Percentiles rank a stretch among this genome's conserved stretches.
Conservation (phyloP, 1,140 invertebrate species). For the Dufourea novaeangliae region DNA sequence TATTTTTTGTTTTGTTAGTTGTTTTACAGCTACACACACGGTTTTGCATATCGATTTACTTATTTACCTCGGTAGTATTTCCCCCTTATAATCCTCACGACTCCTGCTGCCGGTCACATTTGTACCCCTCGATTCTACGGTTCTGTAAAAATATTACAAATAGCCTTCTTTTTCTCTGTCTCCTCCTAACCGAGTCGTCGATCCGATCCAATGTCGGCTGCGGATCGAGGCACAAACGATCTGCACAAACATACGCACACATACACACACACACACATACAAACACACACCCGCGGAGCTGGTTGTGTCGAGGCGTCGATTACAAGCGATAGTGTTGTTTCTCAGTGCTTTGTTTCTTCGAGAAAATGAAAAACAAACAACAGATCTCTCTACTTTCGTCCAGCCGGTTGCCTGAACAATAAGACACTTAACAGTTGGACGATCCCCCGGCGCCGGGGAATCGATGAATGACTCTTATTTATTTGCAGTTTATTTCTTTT, state of each 20-base stretch:
- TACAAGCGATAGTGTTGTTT: neutral
- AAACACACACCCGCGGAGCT: neutral
- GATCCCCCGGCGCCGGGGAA: conserved; percentile 58
- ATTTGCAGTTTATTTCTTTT: conserved; percentile 1
- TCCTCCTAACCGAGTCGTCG: neutral
- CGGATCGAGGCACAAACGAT: neutral
- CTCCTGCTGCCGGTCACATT: conserved; percentile 5
- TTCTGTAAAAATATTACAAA: conserved; percentile 47
- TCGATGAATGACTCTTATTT: conserved; percentile 45
- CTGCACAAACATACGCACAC: too few species aligned
- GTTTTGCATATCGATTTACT: conserved; percentile 34
- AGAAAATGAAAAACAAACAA: conserved; percentile 41
- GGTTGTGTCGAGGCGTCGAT: neutral
- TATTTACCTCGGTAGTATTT: neutral
- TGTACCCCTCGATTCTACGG: conserved; percentile 10
- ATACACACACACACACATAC: too few species aligned
- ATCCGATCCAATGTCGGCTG: neutral
- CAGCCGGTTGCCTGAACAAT: conserved; percentile 78
- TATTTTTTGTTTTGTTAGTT: conserved; percentile 14
- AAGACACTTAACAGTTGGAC: conserved; percentile 81
- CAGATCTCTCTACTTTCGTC: conserved; percentile 73
- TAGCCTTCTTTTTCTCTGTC: neutral
- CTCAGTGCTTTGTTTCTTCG: neutral
- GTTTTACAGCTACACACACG: conserved; percentile 38
- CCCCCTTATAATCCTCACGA: neutral